Evolutionary conservation across 2,888 invertebrate species (phyloP).

Genomic region (Latheticus oryzae): DNA sequence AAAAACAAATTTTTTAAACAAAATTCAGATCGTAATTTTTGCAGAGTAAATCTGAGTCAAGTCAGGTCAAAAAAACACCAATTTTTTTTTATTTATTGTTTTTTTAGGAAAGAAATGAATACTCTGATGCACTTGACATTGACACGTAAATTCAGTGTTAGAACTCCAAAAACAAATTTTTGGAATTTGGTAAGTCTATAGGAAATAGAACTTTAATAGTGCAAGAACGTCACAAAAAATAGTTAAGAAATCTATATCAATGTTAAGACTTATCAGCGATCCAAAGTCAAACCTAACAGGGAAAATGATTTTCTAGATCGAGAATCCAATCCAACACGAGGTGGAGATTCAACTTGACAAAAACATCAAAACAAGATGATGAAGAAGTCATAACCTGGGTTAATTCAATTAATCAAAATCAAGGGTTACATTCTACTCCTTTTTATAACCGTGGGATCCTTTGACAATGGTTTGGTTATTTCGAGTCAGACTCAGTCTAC

Average conservation of each 20-base stretch:
- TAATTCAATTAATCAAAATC: slow-evolving; percentile 40
- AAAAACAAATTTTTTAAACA: too few species aligned
- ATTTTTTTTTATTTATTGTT: too few species aligned
- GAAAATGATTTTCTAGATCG: slow-evolving; percentile 19
- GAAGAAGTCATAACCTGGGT: too few species aligned
- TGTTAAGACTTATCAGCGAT: slow-evolving; percentile 44
- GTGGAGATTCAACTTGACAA: neutral
- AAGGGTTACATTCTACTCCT: slow-evolving; percentile 6
- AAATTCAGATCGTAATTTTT: too few species aligned
- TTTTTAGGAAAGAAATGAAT: too few species aligned
- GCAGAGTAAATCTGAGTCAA: too few species aligned
- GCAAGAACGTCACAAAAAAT: slow-evolving; percentile 36
- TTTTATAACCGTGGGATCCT: neutral
- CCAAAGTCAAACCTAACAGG: slow-evolving; percentile 54
- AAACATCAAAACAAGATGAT: too few species aligned
- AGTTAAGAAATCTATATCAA: slow-evolving; percentile 31
- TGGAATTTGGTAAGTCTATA: slow-evolving; percentile 43
- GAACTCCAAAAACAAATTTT: too few species aligned
- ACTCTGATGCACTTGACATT: too few species aligned
- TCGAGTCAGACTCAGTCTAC: too few species aligned
- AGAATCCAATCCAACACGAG: neutral
- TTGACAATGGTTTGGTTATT: neutral
- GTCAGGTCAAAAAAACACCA: too few species aligned
- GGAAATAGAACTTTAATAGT: slow-evolving; percentile 48
- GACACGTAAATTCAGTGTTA: too few species aligned